Evolutionary conservation across 2,113 vertebrate species (phyloP), one percentile per base, ranked within the genome.

Genomic region (Aegithalos caudatus): DNA sequence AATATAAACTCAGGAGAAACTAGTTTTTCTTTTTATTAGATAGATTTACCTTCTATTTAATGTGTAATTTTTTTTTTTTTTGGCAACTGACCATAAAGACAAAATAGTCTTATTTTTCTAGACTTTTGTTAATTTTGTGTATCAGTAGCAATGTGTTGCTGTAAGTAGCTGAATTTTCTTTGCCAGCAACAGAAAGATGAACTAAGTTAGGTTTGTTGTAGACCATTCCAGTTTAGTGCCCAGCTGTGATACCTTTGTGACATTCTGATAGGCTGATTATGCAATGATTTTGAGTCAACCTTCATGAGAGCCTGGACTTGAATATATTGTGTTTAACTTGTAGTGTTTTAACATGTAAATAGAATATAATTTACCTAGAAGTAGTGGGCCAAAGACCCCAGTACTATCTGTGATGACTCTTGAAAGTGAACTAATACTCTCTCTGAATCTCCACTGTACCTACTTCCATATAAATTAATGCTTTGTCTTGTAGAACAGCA

Each of bases 41-140:
- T 77, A 93, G 48, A 77, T 82, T 38, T 84, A 82, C 86, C 13
- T 83, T 92, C 81, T 95, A 58, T 81, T 92, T 86, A 77, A 73
- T 67, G 31, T 78, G 58, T 69, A 82, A 65, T 40, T 44, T 18
- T 12, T 89, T 81, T 81, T 53, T 81, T 64, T 28, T 56, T 25
- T 90, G 60, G 48, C 56, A 90, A 92, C 56, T 88, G 90, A 86
- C 57, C 69, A 81, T 74, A 60, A 78, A 33, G 70, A 74, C 27
- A 85, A 23, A 93, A 73, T 81, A 71, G 31, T 92, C 22, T 88
- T 92, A 77, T 78, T 95, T 96, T 94, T 94, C 38, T 97, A 94
- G 74, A 29, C 54, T 88, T 65, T 42, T 61, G 61, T 80, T 89
- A 58, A 64, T 88, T 78, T 82, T 81, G 60, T 92, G 56, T 74